These are phyloP conservation scores for Condylura cristata DNA, from an alignment of 2,113 vertebrate species.

Conservation along the genomic window DNA sequence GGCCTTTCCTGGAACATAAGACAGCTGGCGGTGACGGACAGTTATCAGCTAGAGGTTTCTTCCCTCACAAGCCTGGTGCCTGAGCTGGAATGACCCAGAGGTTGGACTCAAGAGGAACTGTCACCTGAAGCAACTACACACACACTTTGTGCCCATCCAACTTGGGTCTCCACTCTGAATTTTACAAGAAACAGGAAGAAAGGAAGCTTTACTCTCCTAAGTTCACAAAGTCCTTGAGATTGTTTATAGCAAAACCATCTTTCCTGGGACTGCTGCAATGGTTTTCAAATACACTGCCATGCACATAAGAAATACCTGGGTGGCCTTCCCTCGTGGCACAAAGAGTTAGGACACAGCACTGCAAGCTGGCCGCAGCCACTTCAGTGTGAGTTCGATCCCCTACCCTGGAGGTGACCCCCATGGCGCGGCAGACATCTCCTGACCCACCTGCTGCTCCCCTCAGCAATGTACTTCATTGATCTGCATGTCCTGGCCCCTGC, in stretches of 20 bases:
- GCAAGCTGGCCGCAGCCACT: too few relatives aligned
- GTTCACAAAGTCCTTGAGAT: background rate
- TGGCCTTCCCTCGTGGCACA: too few relatives aligned
- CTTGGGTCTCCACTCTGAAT: background rate
- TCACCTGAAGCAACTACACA: background rate
- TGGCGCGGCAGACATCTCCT: too few relatives aligned
- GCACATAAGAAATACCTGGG: background rate
- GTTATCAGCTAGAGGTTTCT: background rate
- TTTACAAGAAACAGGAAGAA: background rate
- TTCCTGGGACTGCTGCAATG: background rate
- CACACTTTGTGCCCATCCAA: background rate
- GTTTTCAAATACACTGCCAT: background rate
- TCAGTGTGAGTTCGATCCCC: too few relatives aligned
- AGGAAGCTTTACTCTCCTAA: background rate
- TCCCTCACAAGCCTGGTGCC: background rate
- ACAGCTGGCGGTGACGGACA: background rate
- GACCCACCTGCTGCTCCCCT: too few relatives aligned
- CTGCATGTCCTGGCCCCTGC: too few relatives aligned
- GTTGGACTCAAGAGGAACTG: background rate
- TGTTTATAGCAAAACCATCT: background rate
- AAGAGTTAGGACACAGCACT: too few relatives aligned
- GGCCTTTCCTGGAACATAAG: background rate
- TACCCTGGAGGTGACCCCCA: too few relatives aligned
- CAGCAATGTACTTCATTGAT: too few relatives aligned
- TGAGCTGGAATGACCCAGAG: background rate